A percentile compares a stretch with the other conserved stretches of the same genome.
Evolutionary conservation across 92 coral and sea anemone genomes (phyloP).

Genomic region (Epizoanthus rinbou): DNA sequence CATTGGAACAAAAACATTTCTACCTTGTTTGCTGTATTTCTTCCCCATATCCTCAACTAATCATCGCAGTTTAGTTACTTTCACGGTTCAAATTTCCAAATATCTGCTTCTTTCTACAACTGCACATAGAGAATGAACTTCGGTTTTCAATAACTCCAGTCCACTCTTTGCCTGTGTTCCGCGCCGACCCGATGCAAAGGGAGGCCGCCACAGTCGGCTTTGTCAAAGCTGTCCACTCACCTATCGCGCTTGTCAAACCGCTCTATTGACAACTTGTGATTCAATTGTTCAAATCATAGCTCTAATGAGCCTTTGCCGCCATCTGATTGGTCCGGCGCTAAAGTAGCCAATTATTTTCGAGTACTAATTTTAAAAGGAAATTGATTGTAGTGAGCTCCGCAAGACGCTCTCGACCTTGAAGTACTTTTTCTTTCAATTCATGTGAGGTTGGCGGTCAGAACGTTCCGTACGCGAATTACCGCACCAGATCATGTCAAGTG

Average conservation of each 20-base stretch:
- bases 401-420: conserved; percentile 37
- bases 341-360: conserved; percentile 93
- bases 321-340: conserved; percentile 78
- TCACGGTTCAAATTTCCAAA: not conserved
- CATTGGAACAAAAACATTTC: conserved; percentile 19
- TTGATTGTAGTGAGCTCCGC: conserved; percentile 39
- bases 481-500: conserved; percentile 14
- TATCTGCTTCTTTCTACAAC: conserved; percentile 8
- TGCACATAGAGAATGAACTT: conserved; percentile 40
- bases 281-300: conserved; percentile 88
- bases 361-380: conserved; percentile 70
- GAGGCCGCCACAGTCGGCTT: conserved; percentile 37
- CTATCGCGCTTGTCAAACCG: conserved; percentile 61
- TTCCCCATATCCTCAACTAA: conserved; percentile 71
- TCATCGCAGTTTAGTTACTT: conserved; percentile 36
- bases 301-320: conserved; percentile 66
- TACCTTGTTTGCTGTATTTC: conserved; percentile 90
- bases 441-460: not conserved
- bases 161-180: conserved; percentile 18
- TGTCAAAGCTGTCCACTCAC: conserved; percentile 46
- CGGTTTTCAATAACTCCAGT: conserved; percentile 28
- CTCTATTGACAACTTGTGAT: conserved; percentile 85
- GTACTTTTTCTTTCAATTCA: conserved; percentile 7
- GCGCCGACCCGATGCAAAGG: conserved; percentile 42
- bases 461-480: not conserved